These are phyloP conservation scores for Temnothorax rugatulus DNA, from an alignment of 2,888 invertebrate genomes.

Conservation along the genomic window DNA sequence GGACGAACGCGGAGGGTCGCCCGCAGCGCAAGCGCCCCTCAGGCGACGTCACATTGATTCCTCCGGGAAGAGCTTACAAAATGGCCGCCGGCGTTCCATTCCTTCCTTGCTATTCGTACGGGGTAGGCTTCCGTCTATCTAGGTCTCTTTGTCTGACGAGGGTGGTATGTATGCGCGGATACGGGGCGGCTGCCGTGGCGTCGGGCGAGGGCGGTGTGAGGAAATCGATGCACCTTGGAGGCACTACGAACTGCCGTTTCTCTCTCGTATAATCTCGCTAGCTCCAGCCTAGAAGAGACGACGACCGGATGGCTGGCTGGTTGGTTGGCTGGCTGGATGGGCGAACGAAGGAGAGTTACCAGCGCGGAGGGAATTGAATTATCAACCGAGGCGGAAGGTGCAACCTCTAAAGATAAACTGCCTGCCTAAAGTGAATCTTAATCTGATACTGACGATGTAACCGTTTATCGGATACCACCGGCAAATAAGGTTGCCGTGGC, in stretches of 20 bases:
- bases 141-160: slow-evolving; percentile 82
- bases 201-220: slow-evolving; percentile 72
- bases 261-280: slow-evolving; percentile 72
- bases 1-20: slow-evolving; percentile 80
- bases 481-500: slow-evolving; percentile 56
- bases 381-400: slow-evolving; percentile 85
- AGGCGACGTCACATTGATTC: slow-evolving; percentile 86
- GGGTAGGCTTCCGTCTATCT: slow-evolving; percentile 81
- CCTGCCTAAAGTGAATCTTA: slow-evolving; percentile 78
- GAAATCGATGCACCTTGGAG: slow-evolving; percentile 85
- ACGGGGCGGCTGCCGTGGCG: slow-evolving; percentile 73
- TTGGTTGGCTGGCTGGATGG: slow-evolving; percentile 60
- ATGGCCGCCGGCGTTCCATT: slow-evolving; percentile 86
- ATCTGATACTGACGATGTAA: slow-evolving; percentile 75
- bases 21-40: slow-evolving; percentile 86
- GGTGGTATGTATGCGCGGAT: slow-evolving; percentile 75
- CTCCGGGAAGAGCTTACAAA: slow-evolving; percentile 86
- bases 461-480: slow-evolving; percentile 69
- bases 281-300: slow-evolving; percentile 67
- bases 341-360: slow-evolving; percentile 75
- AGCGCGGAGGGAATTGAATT: slow-evolving; percentile 85
- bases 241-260: slow-evolving; percentile 74
- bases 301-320: slow-evolving; percentile 57
- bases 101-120: slow-evolving; percentile 81
- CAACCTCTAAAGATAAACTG: slow-evolving; percentile 80